Conservation (phyloP, 2,797 vertebrate species). For the Neopelma chrysocephalum region DNA sequence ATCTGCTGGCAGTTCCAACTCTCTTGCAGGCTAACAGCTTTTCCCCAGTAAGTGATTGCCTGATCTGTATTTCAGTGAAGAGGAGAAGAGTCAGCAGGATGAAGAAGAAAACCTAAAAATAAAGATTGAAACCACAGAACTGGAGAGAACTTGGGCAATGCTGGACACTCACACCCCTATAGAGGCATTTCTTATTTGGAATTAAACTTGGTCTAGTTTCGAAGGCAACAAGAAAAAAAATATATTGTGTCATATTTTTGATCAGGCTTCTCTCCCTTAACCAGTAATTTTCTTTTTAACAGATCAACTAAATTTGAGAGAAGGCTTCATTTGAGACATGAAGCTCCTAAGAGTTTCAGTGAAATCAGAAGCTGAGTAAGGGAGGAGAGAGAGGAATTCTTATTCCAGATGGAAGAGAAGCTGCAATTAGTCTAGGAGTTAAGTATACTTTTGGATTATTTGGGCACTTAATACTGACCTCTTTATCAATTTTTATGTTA, state of each 20-base stretch:
- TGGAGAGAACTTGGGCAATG: not conserved
- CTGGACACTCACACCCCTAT: not conserved
- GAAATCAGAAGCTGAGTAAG: not conserved
- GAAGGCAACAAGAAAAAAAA: not conserved
- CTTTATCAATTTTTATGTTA: not conserved
- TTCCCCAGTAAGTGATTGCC: not conserved
- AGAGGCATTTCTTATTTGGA: not conserved
- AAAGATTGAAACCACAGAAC: not conserved
- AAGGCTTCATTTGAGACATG: not conserved
- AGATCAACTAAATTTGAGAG: not conserved
- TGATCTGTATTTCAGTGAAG: not conserved
- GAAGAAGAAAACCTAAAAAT: not conserved
- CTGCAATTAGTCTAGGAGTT: not conserved
- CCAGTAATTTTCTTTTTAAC: not conserved
- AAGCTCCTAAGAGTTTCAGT: not conserved
- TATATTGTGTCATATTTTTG: not conserved
- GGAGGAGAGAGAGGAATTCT: not conserved
- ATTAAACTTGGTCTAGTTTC: not conserved
- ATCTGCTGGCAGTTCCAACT: not conserved
- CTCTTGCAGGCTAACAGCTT: not conserved
- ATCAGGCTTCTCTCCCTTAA: not conserved
- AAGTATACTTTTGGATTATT: not conserved
- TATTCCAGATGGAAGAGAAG: not conserved
- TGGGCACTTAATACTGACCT: accelerated
- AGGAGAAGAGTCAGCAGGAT: not conserved